Base-by-base conservation (phyloP, 1,140 invertebrate genomes). In the Drosophila obscura region DNA sequence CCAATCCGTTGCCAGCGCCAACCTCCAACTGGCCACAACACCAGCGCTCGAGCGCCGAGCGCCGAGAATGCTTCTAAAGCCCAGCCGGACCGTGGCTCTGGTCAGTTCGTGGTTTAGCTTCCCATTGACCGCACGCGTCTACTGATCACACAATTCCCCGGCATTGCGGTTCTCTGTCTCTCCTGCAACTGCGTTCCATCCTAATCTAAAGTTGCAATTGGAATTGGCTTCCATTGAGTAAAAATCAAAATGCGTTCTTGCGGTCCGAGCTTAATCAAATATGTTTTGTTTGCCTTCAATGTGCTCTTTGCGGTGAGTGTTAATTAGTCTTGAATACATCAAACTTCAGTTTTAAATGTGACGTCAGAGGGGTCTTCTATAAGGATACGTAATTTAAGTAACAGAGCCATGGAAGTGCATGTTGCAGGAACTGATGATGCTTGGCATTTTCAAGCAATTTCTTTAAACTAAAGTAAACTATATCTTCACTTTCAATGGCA, bases 211-310 rank as follows among this genome's bases (percentile, higher is more conserved):
- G 48, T 4, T 5, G 22, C 44, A 2, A 31, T 8, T 24, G 13
- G 2, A 6, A n/a, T 9, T 62, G 7, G 35, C 35, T 5, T 35
- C 22, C 35, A 48, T 43, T 66, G 55, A 90, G 77, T 82, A 68
- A 58, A 78, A 68, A 80, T 80, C 77, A 92, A 87, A 91, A 94
- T 94, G 93, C 92, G 93, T 82, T 92, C 91, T 15, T 94, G 93
- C 73, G 94, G 94, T 69, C 94, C 95, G 92, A 94, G 93, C 90
- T 92, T 94, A 57, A 93, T 96, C 44, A 96, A 96, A 92, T 95
- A 95, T 84, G 87, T 96, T 46, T 90, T 96, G n/a, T 96, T 96
- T 85, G 91, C 93, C 58, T 96, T 96, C 87, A 96, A 96, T 92
- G 92, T 96, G 13, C 88, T 96, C 24, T 96, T 96, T 93, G 94